Evolutionary conservation across 2,797 vertebrate species (phyloP).

Genomic region (Scolopax bukidnonensis): DNA sequence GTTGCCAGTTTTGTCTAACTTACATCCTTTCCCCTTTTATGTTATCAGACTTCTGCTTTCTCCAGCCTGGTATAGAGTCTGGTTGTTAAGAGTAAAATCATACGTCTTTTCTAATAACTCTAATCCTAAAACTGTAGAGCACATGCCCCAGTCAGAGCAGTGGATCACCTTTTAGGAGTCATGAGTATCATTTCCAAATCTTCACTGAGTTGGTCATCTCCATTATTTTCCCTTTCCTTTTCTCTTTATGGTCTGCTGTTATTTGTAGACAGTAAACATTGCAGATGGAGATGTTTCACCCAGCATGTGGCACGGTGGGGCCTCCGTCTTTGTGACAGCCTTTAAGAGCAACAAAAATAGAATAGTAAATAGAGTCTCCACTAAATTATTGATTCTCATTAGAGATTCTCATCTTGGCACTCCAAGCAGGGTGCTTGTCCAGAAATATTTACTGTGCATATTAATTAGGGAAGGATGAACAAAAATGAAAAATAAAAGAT

Average conservation of each 20-base stretch:
- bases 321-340: neutral
- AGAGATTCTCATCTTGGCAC: neutral
- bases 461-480: neutral
- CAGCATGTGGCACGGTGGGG: neutral
- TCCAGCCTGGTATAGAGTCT: neutral
- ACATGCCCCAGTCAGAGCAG: neutral
- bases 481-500: neutral
- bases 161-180: neutral
- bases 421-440: neutral
- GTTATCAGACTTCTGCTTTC: neutral
- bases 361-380: neutral
- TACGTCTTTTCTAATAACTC: neutral
- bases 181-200: neutral
- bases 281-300: neutral
- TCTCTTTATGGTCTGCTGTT: neutral
- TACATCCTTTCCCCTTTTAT: neutral
- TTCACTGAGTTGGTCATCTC: neutral
- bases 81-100: neutral
- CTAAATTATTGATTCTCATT: conserved; percentile 25
- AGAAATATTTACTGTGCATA: neutral
- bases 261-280: neutral
- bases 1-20: neutral
- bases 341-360: neutral
- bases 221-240: neutral
- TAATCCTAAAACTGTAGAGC: neutral